Base-by-base conservation (phyloP, 1,140 invertebrate genomes). In the Drosophila saltans region DNA sequence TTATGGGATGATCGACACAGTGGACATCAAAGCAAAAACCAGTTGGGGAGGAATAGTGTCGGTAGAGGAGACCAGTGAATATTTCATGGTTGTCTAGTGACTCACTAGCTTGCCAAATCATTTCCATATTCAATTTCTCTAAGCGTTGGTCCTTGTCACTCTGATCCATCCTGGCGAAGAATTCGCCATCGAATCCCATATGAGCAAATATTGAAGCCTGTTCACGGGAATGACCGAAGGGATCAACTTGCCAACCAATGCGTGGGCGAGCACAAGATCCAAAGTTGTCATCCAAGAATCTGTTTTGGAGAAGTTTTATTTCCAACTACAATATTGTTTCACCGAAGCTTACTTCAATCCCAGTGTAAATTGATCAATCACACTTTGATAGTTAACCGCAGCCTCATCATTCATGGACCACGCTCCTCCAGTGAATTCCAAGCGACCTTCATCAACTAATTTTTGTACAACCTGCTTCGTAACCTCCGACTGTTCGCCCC, bases 401-500 rank as follows among this genome's bases (percentile, higher is more conserved):
- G 98, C 98, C 91, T 99, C 98, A 86, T 99, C 98, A 92, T 99
- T 98, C 97, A 98, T 98, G 69, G 95, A 96, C 97, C 97, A 98
- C 0, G 95, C 96, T 0, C 97, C 97, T 0, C 95, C 95, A 11
- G 96, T 97, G 78, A 99, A 97, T 93, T 99, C 97, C 16, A 99
- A 93, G 77, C 96, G 95, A 4, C 97, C 98, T 78, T 95, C 93
- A 2, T 94, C 86, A 1, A 97, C 95, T 26, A 97, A 91, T 2
- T 92, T 86, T 69, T 93, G 94, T 0, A 96, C 94, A 8, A 93
- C 81, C 7, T 95, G 84, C 60, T 94, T 93, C 1, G 93, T 93
- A 1, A 92, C 86, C 3, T 96, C 94, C 24, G 93, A 86, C 85
- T 98, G 97, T 26, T 96, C 93, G 9, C 93, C 82, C 96, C 97